Percentiles rank a stretch among this genome's conserved stretches.
Conservation (phyloP, 2,888 invertebrate genomes). For the Diplolepis rosae region DNA sequence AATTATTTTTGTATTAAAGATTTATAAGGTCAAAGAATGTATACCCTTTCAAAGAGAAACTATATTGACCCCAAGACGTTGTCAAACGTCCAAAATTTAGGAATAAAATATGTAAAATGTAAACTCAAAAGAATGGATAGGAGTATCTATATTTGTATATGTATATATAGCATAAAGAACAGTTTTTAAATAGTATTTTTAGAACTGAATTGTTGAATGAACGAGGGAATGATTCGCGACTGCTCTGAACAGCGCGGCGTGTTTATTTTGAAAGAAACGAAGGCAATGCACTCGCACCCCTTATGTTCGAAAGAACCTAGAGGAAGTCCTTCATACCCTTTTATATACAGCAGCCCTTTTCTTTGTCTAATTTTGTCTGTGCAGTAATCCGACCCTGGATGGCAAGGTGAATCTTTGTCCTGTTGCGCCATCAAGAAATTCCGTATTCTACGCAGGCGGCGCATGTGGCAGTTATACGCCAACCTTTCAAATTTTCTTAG, state of each 20-base stretch:
- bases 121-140: no score
- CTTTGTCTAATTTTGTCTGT: background rate
- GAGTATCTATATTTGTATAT: background rate
- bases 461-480: background rate
- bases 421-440: background rate
- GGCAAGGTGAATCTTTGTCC: slow-evolving; percentile 2
- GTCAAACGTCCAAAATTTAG: no score
- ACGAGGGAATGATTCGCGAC: background rate
- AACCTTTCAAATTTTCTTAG: slow-evolving; percentile 7
- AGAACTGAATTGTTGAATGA: background rate
- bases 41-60: no score
- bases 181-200: background rate
- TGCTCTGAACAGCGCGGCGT: background rate
- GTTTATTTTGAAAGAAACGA: background rate
- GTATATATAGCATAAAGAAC: background rate
- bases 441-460: background rate
- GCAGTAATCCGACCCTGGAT: background rate
- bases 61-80: no score
- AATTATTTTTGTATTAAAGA: no score
- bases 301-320: background rate
- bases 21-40: no score
- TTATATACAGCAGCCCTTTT: background rate
- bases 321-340: background rate
- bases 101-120: no score
- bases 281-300: background rate